A percentile compares a stretch with the other conserved stretches of the same genome.
Conservation (phyloP, 2,113 vertebrate species). For the Petaurus breviceps region DNA sequence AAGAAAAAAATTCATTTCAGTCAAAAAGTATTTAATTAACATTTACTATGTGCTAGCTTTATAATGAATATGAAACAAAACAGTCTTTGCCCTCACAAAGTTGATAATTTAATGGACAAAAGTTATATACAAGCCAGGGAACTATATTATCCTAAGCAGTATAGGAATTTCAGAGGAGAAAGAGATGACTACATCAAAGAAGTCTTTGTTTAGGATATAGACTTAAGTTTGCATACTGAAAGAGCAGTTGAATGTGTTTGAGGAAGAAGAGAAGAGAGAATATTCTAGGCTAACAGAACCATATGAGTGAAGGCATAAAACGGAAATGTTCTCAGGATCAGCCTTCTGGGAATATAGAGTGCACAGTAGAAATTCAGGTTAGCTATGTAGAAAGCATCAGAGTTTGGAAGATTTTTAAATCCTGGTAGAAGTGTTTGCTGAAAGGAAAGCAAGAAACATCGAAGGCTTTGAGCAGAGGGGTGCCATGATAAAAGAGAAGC, state of each 20-base stretch:
- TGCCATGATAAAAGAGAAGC: no score
- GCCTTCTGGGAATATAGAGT: background rate
- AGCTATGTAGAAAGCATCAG: no score
- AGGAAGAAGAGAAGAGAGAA: background rate
- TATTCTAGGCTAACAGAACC: background rate
- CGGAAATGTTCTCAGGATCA: background rate
- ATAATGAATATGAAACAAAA: background rate
- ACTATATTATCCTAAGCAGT: no score
- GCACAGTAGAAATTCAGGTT: background rate
- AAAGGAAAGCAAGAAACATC: no score
- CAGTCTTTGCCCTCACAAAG: no score
- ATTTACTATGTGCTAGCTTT: background rate
- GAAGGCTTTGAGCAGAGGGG: no score
- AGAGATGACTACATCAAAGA: background rate
- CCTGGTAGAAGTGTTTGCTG: background rate
- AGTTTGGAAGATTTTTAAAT: background rate
- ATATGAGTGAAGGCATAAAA: fast-evolving
- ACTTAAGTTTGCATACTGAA: background rate
- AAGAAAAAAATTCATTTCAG: background rate
- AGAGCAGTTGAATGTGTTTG: background rate
- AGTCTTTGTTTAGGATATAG: no score
- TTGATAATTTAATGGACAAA: no score
- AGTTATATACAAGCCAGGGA: no score
- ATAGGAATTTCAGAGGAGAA: background rate
- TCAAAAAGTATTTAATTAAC: background rate